phyloP scores from a whole-genome alignment of 2,797 vertebrate genomes.

The Discoglossus pictus region DNA sequence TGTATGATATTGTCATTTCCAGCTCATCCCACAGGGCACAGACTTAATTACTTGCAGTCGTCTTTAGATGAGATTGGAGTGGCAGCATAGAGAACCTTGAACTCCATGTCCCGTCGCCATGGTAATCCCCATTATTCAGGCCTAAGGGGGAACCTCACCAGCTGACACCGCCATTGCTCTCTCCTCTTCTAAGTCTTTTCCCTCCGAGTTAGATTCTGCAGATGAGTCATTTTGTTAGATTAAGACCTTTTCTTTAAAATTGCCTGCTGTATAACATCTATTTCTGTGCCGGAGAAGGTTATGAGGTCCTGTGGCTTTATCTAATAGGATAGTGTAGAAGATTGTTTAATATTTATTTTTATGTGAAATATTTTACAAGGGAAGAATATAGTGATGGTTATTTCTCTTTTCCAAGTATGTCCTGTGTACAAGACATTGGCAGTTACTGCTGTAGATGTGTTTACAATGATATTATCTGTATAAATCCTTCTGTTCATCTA shows the following conservation, averaged over 20 bases:
- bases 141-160: constrained; percentile 38
- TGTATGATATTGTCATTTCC: constrained; percentile 45
- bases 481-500: too few relatives aligned
- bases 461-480: too few relatives aligned
- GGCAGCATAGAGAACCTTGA: constrained; percentile 34
- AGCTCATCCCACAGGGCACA: constrained; percentile 34
- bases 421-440: too few relatives aligned
- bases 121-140: constrained; percentile 41
- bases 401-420: too few relatives aligned
- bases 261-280: constrained; percentile 29
- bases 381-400: too few relatives aligned
- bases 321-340: neutral
- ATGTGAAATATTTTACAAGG: too few relatives aligned
- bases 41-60: constrained; percentile 44
- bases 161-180: constrained; percentile 18
- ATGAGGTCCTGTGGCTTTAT: constrained; percentile 19
- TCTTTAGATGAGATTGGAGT: constrained; percentile 43
- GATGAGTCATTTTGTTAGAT: constrained; percentile 34
- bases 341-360: neutral
- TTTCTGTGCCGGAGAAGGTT: neutral
- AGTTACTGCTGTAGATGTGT: too few relatives aligned
- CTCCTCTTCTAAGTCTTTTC: constrained; percentile 13
- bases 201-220: constrained; percentile 18
- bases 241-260: constrained; percentile 26
- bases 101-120: constrained; percentile 42